Evolutionary conservation across 2,888 invertebrate species (phyloP).

Genomic region (Cecidostiba fungosa): DNA sequence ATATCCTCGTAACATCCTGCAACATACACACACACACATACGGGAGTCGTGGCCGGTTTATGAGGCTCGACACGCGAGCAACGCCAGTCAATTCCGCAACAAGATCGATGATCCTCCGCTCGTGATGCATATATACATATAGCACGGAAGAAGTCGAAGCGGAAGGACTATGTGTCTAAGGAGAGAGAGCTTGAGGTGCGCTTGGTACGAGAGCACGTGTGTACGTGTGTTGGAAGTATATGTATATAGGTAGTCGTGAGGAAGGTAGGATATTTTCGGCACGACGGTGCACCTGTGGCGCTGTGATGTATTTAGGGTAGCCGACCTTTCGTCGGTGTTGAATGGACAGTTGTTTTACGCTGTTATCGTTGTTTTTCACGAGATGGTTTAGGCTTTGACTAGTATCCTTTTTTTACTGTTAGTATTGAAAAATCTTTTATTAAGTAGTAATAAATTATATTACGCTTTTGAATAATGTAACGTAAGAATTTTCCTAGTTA

Average conservation of each 20-base stretch:
- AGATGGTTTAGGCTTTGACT: too few species aligned
- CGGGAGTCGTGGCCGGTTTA: constrained; percentile 8
- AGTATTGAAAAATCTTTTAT: too few species aligned
- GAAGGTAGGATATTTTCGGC: not conserved
- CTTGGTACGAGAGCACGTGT: not conserved
- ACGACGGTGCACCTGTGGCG: not conserved
- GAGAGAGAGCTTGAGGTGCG: not conserved
- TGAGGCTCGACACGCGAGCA: constrained; percentile 11
- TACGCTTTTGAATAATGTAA: too few species aligned
- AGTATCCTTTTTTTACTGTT: too few species aligned
- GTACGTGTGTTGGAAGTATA: not conserved
- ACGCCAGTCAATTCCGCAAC: not conserved
- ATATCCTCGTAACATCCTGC: not conserved
- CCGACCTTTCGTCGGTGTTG: not conserved
- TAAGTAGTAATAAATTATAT: too few species aligned
- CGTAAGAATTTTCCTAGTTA: too few species aligned
- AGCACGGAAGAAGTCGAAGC: not conserved
- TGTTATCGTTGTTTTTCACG: not conserved
- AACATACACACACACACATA: not conserved
- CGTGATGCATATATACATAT: not conserved
- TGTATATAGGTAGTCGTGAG: not conserved
- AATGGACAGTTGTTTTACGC: not conserved
- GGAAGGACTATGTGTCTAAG: not conserved
- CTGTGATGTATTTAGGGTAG: not conserved
- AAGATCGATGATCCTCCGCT: constrained; percentile 22